Percentiles rank a stretch among this genome's conserved stretches.
Evolutionary conservation across 2,113 vertebrate species (phyloP).

Genomic region (Bos taurus): ARS-UCD2.0 NC_037350.1:31096501-31097000

Average conservation of each 20-base stretch:
- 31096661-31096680: not conserved
- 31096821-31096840: not conserved
- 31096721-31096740: not conserved
- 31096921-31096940: not conserved
- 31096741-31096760: not conserved
- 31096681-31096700: not conserved
- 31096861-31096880: not conserved
- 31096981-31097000: not conserved
- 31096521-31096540: not conserved
- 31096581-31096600: not conserved
- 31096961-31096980: not conserved
- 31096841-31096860: not conserved
- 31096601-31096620: not conserved
- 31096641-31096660: not conserved
- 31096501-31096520: not conserved
- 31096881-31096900: not conserved
- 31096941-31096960: not conserved
- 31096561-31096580: not conserved
- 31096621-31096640: not conserved
- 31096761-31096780: not conserved
- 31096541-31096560: not conserved
- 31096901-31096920: not conserved
- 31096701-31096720: not conserved
- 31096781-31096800: not conserved
- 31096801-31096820: not conserved